phyloP scores from a whole-genome alignment of 1,140 invertebrate species.

The Amphibalanus amphitrite region DNA sequence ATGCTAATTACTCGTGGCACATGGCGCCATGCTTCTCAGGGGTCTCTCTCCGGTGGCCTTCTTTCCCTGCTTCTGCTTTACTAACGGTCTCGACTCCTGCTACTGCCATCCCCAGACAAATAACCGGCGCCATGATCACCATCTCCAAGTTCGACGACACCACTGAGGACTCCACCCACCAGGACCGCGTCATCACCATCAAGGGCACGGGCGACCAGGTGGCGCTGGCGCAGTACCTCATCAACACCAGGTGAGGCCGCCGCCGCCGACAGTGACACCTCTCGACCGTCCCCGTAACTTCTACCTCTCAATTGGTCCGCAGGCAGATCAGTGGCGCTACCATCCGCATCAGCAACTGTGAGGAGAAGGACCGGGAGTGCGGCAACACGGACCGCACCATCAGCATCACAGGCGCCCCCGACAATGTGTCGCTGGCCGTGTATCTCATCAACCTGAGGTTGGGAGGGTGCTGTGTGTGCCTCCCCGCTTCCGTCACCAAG shows the following conservation, averaged over 20 bases:
- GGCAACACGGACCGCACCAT: constrained; percentile 85
- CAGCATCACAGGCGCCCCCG: constrained; percentile 85
- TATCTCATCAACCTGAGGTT: constrained; percentile 97
- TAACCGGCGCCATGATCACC: constrained; percentile 94
- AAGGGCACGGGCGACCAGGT: constrained; percentile 92
- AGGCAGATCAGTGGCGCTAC: constrained; percentile 90
- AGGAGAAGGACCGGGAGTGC: constrained; percentile 67
- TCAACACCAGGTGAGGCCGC: constrained; percentile 78
- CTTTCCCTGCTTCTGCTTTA: too few relatives aligned
- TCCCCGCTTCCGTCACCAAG: constrained; percentile 3
- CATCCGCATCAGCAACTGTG: constrained; percentile 93
- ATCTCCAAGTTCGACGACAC: constrained; percentile 95
- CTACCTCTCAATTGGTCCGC: not conserved
- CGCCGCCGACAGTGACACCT: not conserved
- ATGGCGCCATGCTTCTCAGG: too few relatives aligned
- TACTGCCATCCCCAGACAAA: constrained; percentile 44
- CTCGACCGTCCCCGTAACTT: not conserved
- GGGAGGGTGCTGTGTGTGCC: constrained; percentile 25
- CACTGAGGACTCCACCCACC: constrained; percentile 53
- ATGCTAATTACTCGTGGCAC: too few relatives aligned
- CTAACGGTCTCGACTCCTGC: too few relatives aligned
- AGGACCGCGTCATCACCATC: constrained; percentile 91
- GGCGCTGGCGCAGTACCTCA: constrained; percentile 91
- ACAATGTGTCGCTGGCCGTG: constrained; percentile 85
- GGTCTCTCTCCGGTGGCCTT: too few relatives aligned